Percentiles rank a stretch among this genome's conserved stretches.
Evolutionary conservation across 1,140 invertebrate species (phyloP).

Genomic region (Venturia canescens): DNA sequence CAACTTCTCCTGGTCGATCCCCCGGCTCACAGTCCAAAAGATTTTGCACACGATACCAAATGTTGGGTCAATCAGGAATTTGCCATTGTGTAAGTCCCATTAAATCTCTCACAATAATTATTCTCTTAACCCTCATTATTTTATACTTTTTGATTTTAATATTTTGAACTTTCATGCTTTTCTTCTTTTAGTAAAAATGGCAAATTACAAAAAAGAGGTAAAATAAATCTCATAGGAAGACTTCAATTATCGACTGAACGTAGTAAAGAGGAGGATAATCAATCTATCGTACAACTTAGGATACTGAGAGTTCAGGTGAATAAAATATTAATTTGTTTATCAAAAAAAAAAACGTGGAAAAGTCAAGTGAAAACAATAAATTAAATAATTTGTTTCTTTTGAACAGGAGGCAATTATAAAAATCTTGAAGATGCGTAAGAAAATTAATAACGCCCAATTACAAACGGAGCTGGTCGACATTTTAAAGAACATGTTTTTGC

Average conservation of each 20-base stretch:
- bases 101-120: not conserved
- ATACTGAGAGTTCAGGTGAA: constrained; percentile 90
- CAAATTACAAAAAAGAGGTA: constrained; percentile 94
- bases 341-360: too few relatives aligned
- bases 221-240: constrained; percentile 95
- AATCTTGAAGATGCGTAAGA: constrained; percentile 98
- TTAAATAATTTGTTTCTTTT: constrained; percentile 43
- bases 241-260: constrained; percentile 96
- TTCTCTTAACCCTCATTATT: constrained; percentile 34
- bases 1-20: constrained; percentile 92
- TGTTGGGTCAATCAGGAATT: constrained; percentile 99
- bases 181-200: constrained; percentile 88
- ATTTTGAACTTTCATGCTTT: not conserved
- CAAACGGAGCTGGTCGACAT: constrained; percentile 99
- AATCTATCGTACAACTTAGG: constrained; percentile 96
- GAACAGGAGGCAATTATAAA: constrained; percentile 97
- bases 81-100: constrained; percentile 83
- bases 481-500: constrained; percentile 99
- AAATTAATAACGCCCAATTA: constrained; percentile 94
- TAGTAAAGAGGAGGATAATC: constrained; percentile 97
- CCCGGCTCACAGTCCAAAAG: constrained; percentile 90
- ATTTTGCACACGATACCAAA: constrained; percentile 93
- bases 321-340: not conserved
- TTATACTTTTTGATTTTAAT: constrained; percentile 35
- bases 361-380: not conserved